Percentiles rank a stretch among this genome's conserved stretches.
Conservation (phyloP, 2,113 vertebrate species). For the Dicrurus megarhynchus region DNA sequence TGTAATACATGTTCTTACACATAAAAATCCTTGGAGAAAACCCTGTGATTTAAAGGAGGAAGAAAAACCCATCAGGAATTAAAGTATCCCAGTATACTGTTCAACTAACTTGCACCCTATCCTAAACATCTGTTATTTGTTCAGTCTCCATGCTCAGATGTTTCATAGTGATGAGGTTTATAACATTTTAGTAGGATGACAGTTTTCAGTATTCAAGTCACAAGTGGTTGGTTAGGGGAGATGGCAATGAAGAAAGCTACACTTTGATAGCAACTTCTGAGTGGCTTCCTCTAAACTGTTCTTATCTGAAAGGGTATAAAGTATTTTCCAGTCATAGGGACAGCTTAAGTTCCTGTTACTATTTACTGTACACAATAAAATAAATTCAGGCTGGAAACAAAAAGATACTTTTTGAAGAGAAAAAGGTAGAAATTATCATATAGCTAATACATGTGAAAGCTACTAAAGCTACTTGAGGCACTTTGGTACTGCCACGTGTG, state of each 20-base stretch:
- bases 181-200: not conserved
- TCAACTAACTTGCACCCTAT: not conserved
- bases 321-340: not conserved
- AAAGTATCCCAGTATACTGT: not conserved
- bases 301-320: not conserved
- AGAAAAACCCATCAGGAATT: not conserved
- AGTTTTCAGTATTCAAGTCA: not conserved
- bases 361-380: not conserved
- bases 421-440: not conserved
- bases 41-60: not conserved
- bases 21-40: not conserved
- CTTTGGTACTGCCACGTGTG: not conserved
- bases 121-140: not conserved
- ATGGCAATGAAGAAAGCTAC: not conserved
- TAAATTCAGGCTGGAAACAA: not conserved
- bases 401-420: not conserved
- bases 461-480: not conserved
- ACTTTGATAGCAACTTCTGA: not conserved
- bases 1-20: not conserved
- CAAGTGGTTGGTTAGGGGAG: not conserved
- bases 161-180: not conserved
- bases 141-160: not conserved
- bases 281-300: not conserved
- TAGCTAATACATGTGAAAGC: not conserved
- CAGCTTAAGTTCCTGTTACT: not conserved